Evolutionary conservation across 2,113 vertebrate genomes (phyloP).

Genomic region (Oenanthe oenanthe): DNA sequence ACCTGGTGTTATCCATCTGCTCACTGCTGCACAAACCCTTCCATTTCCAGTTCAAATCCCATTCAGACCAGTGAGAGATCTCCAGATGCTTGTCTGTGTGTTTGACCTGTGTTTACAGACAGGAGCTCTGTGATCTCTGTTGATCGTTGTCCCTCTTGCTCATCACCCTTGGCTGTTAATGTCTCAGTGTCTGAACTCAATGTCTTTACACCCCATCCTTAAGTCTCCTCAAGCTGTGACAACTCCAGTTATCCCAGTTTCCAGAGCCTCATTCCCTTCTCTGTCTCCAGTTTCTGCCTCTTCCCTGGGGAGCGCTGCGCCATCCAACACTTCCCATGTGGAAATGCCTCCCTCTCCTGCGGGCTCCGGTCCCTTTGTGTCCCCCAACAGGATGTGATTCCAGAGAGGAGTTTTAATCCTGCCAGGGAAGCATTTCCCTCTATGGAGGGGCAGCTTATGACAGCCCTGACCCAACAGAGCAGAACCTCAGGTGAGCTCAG

Average conservation of each 20-base stretch:
- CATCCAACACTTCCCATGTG: accelerated
- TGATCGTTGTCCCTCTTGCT: accelerated
- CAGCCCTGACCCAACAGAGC: not conserved
- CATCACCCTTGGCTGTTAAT: accelerated
- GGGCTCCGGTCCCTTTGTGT: accelerated
- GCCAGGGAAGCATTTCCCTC: not conserved
- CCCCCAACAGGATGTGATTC: not conserved
- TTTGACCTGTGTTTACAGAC: no score
- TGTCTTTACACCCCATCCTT: accelerated
- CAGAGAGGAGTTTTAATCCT: not conserved
- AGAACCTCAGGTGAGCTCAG: not conserved
- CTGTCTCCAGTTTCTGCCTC: not conserved
- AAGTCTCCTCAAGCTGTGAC: not conserved
- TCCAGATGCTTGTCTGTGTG: not conserved
- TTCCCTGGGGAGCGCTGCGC: accelerated
- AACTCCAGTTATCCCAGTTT: not conserved
- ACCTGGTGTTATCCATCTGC: accelerated
- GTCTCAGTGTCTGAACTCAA: not conserved
- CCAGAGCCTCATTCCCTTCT: not conserved
- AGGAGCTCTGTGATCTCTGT: accelerated
- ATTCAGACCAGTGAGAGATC: not conserved
- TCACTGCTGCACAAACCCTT: not conserved
- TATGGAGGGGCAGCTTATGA: accelerated
- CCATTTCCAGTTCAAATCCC: not conserved
- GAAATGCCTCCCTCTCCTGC: not conserved